These are phyloP conservation scores for Mesorhabditis belari DNA, from an alignment of 2,888 invertebrate species.

Conservation along the genomic window DNA sequence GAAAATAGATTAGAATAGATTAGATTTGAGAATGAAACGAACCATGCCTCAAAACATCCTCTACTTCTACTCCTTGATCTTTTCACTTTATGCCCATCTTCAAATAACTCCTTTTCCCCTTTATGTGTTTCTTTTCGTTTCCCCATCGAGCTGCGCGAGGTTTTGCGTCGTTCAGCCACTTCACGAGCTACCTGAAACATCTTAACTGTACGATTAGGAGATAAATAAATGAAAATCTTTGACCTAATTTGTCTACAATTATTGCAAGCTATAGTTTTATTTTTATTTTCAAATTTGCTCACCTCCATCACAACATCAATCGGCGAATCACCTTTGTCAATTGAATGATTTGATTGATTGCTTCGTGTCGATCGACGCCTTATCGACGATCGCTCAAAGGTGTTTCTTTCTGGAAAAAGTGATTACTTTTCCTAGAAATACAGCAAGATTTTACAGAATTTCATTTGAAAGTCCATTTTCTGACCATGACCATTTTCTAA, in stretches of 20 bases:
- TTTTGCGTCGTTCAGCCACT: not conserved
- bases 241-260: too few relatives aligned
- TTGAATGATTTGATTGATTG: not conserved
- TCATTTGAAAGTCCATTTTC: too few relatives aligned
- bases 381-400: not conserved
- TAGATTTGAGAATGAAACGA: not conserved
- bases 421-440: too few relatives aligned
- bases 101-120: not conserved
- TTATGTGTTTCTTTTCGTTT: not conserved
- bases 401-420: not conserved
- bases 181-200: not conserved
- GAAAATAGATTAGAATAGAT: not conserved
- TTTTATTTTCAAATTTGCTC: not conserved
- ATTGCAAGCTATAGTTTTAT: not conserved
- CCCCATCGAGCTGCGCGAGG: not conserved
- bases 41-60: not conserved
- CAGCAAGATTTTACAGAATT: too few relatives aligned
- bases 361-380: not conserved
- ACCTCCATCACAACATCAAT: not conserved
- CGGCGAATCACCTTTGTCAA: not conserved
- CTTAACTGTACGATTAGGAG: too few relatives aligned
- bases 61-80: not conserved
- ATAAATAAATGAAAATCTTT: too few relatives aligned
- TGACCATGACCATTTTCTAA: too few relatives aligned
- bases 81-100: not conserved